Evolutionary conservation across 2,888 invertebrate species (phyloP).

Genomic region (Halictus ligatus): DNA sequence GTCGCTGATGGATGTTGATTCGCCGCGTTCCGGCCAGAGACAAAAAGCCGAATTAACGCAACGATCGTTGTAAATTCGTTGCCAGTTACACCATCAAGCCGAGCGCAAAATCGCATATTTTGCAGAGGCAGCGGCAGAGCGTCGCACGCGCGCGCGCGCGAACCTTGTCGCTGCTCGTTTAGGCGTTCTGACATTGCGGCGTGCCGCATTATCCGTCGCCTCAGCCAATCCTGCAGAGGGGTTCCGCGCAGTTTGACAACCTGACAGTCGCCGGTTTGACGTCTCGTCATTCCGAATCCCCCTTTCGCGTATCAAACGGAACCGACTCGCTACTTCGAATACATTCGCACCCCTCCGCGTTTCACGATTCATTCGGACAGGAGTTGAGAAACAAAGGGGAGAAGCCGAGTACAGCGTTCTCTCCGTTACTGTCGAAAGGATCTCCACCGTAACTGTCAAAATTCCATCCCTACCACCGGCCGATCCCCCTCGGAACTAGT

Average conservation of each 20-base stretch:
- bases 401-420: background rate
- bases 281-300: constrained; percentile 48
- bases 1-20: background rate
- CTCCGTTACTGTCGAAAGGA: too few species aligned
- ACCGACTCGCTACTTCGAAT: constrained; percentile 8
- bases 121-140: background rate
- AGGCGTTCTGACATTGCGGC: constrained; percentile 64
- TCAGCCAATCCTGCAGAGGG: constrained; percentile 22
- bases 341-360: background rate
- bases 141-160: background rate
- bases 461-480: too few species aligned
- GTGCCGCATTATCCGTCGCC: constrained; percentile 54
- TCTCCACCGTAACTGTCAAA: too few species aligned
- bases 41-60: constrained; percentile 9
- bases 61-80: constrained; percentile 9
- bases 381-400: background rate
- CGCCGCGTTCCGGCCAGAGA: background rate
- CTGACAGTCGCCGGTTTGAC: constrained; percentile 60
- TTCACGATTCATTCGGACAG: background rate
- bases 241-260: constrained; percentile 41
- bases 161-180: constrained; percentile 52
- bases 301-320: background rate
- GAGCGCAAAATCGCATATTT: background rate
- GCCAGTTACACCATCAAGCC: background rate
- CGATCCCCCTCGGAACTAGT: too few species aligned